Evolutionary conservation across 2,888 invertebrate species (phyloP), one percentile per base, ranked within the genome.

Genomic region (Morpho deidamia): DNA sequence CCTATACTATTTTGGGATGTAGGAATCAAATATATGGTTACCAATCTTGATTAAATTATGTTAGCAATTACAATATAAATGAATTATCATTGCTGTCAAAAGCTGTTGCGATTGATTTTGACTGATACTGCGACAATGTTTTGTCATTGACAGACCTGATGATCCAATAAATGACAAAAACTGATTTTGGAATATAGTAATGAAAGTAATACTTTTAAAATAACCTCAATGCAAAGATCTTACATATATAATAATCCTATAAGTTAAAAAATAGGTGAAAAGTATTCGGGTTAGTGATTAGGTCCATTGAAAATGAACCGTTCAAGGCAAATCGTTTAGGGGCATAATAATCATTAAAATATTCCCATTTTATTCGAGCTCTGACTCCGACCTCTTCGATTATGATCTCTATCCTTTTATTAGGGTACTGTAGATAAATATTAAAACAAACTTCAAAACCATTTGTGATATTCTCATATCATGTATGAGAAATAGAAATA

Each of bases 261-360:
- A n/a, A n/a, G 14, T 60, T 55, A 59, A 63, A 68, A 70, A 74
- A 74, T 76, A 72, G 73, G 80, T 81, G 82, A 81, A 82, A 83
- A 81, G 73, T 73, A 69, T 74, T 78, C 65, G 66, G 74, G 78
- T 78, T 76, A 74, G 68, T 74, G 71, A 74, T 77, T 76, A 76
- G 72, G 70, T 64, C 72, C 71, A 72, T 72, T 73, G 74, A 77
- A 79, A 73, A 76, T 73, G 74, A 69, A 75, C 70, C 71, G 73
- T 80, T 76, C 70, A 72, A 65, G 71, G 74, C 71, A 68, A 81
- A 84, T 72, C 86, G 83, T 86, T 87, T 81, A 84, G 71, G 82
- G 82, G 72, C 76, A 86, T 87, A 81, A 84, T 86, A 82, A 84
- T 87, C 84, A 86, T 86, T 86, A 86, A 84, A 83, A 78, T 81